These are phyloP conservation scores for Heliconius hewitsoni DNA, from an alignment of 1,140 invertebrate genomes.

Conservation along the genomic window DNA sequence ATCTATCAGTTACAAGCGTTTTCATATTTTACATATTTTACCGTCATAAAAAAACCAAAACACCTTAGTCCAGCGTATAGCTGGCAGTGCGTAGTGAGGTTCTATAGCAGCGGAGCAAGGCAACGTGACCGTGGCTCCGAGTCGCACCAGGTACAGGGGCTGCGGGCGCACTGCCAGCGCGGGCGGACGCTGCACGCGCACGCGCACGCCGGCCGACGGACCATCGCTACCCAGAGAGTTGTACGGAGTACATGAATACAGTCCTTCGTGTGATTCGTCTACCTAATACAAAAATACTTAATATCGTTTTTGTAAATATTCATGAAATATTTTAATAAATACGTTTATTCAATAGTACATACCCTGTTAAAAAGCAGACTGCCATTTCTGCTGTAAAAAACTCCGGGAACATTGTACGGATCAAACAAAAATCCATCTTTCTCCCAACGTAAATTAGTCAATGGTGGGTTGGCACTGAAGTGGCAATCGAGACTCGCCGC, in stretches of 20 bases:
- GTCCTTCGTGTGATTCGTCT: conserved; percentile 89
- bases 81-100: conserved; percentile 84
- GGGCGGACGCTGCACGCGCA: conserved; percentile 93
- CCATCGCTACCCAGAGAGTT: conserved; percentile 94
- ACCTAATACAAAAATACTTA: conserved; percentile 64
- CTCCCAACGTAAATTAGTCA: conserved; percentile 96
- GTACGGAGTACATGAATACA: conserved; percentile 95
- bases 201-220: conserved; percentile 91
- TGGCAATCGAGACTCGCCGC: conserved; percentile 95
- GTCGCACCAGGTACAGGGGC: conserved; percentile 89
- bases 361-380: conserved; percentile 91
- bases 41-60: conserved; percentile 36
- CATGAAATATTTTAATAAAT: neutral
- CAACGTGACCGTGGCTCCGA: conserved; percentile 91
- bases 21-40: too few species aligned
- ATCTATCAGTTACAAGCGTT: too few species aligned
- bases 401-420: conserved; percentile 93
- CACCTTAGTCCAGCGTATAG: conserved; percentile 94
- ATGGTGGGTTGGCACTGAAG: conserved; percentile 94
- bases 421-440: conserved; percentile 96
- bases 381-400: conserved; percentile 92
- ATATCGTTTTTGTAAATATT: neutral
- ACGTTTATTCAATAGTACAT: neutral
- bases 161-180: conserved; percentile 89
- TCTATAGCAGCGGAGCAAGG: conserved; percentile 91